A percentile compares a stretch with the other conserved stretches of the same genome.
phyloP scores from a whole-genome alignment of 2,888 invertebrate genomes.

The Acrobasis suavella region DNA sequence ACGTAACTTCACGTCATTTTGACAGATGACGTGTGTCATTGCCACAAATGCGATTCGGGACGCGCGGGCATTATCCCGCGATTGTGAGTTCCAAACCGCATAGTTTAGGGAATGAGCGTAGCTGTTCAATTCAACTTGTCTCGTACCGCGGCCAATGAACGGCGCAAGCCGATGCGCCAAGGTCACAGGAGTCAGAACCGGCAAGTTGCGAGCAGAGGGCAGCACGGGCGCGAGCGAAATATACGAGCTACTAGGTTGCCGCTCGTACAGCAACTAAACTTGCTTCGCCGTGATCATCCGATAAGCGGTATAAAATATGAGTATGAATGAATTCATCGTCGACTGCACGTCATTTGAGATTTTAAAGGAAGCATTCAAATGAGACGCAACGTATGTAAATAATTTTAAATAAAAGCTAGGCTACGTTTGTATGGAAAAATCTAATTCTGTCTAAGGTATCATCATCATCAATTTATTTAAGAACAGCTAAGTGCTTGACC shows the following conservation, averaged over 20 bases:
- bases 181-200: slow-evolving; percentile 64
- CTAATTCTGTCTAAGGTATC: too few species aligned
- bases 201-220: slow-evolving; percentile 59
- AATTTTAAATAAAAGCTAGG: too few species aligned
- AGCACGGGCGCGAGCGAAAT: slow-evolving; percentile 45
- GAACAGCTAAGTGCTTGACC: too few species aligned
- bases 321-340: slow-evolving; percentile 59
- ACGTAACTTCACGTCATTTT: slow-evolving; percentile 68
- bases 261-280: slow-evolving; percentile 73
- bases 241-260: slow-evolving; percentile 65
- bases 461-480: too few species aligned
- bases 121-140: slow-evolving; percentile 61
- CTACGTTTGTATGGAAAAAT: too few species aligned
- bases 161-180: slow-evolving; percentile 66
- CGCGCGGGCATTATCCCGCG: slow-evolving; percentile 49
- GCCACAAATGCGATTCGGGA: slow-evolving; percentile 53
- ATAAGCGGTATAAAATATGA: slow-evolving; percentile 74
- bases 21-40: slow-evolving; percentile 70
- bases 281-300: slow-evolving; percentile 63
- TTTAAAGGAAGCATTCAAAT: background rate
- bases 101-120: slow-evolving; percentile 59
- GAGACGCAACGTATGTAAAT: background rate
- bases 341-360: slow-evolving; percentile 17
- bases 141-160: slow-evolving; percentile 76
- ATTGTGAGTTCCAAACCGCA: slow-evolving; percentile 57